These are phyloP conservation scores for Drosophila stalkeri DNA, from an alignment of 2,888 invertebrate species.

Conservation along the genomic window DNA sequence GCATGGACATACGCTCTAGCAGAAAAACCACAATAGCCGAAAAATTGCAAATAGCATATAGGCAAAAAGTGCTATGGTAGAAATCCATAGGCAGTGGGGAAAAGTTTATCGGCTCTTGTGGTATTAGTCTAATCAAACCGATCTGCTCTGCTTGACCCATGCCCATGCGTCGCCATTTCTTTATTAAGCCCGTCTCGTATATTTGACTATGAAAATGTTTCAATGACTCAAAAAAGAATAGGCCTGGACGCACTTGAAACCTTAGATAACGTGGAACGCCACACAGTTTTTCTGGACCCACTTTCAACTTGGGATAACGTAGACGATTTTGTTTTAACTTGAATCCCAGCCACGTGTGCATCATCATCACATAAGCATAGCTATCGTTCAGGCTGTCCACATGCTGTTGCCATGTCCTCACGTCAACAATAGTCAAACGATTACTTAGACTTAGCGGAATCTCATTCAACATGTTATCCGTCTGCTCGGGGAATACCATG, in stretches of 20 bases:
- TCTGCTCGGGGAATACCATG: conserved; percentile 9
- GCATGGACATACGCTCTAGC: not conserved
- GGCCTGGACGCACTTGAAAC: not conserved
- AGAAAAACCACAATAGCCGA: not conserved
- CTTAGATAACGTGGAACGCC: conserved; percentile 11
- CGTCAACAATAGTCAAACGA: conserved; percentile 26
- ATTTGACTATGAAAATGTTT: not conserved
- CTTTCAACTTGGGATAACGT: conserved; percentile 16
- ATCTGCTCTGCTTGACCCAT: conserved; percentile 6
- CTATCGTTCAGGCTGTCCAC: conserved; percentile 24
- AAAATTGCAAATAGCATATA: not conserved
- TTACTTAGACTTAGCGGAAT: conserved; percentile 14
- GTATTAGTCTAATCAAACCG: not conserved
- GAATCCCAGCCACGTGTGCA: conserved; percentile 6
- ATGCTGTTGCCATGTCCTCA: not conserved
- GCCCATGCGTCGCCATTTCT: conserved; percentile 25
- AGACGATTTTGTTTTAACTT: conserved; percentile 30
- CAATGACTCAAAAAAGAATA: not conserved
- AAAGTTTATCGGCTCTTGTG: not conserved
- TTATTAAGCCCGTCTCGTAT: conserved; percentile 3
- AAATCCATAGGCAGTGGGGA: not conserved
- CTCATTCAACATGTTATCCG: conserved; percentile 1
- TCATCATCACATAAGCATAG: conserved; percentile 26
- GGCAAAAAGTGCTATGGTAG: fast-evolving
- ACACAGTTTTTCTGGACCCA: conserved; percentile 18